Conservation (phyloP, 2,113 vertebrate genomes). For the Oncorhynchus kisutch region DNA sequence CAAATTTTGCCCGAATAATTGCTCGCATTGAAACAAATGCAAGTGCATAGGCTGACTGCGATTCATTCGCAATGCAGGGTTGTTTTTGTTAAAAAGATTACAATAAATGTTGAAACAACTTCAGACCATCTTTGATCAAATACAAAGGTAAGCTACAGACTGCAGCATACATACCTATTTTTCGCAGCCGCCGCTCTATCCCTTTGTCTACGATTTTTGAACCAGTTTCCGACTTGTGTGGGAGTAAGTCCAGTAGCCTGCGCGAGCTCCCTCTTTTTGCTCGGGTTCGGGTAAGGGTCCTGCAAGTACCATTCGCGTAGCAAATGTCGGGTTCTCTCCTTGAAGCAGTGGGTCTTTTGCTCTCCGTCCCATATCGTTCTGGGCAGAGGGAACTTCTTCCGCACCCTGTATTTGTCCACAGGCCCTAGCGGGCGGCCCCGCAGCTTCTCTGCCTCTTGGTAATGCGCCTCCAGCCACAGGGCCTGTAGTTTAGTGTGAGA, state of each 20-base stretch:
- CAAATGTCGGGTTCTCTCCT: conserved; percentile 96
- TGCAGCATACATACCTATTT: conserved; percentile 84
- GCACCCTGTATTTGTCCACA: conserved; percentile 98
- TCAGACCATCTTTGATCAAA: conserved; percentile 13
- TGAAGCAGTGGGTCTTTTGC: conserved; percentile 99
- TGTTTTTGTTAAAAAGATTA: background rate
- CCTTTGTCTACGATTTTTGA: conserved; percentile 99
- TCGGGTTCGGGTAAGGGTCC: conserved; percentile 98
- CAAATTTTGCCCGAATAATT: background rate
- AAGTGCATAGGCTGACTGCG: background rate
- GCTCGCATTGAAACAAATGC: background rate
- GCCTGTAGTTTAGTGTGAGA: conserved; percentile 98
- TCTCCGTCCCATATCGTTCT: conserved; percentile 99
- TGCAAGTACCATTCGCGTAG: conserved; percentile 98
- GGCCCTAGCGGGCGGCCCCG: conserved; percentile 94
- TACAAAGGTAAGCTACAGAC: background rate
- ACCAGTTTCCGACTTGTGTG: conserved; percentile 99
- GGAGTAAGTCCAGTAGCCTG: conserved; percentile 98
- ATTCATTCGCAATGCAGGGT: background rate
- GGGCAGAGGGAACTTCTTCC: conserved; percentile 99
- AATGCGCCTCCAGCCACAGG: conserved; percentile 97
- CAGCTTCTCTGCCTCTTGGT: conserved; percentile 98
- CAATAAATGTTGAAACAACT: background rate
- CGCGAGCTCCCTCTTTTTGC: conserved; percentile 98
- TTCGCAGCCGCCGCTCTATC: conserved; percentile 97